Conservation (phyloP, 2,797 vertebrate species). For the Erithacus rubecula region DNA sequence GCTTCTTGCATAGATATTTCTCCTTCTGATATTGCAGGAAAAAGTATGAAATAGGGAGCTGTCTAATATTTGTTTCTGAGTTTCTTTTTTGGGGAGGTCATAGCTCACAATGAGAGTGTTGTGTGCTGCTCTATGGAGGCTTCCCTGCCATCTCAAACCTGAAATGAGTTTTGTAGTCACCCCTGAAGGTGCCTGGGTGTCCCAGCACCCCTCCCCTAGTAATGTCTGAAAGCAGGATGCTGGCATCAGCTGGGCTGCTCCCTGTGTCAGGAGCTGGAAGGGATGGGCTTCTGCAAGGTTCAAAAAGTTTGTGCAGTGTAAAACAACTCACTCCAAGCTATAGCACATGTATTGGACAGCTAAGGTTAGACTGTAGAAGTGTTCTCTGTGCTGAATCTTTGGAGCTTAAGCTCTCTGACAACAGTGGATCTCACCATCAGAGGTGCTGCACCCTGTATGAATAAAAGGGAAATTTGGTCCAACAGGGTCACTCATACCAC, state of each 20-base stretch:
- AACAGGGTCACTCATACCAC: background rate
- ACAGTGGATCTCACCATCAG: background rate
- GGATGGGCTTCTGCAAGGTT: background rate
- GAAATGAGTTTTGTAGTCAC: background rate
- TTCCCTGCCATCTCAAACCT: background rate
- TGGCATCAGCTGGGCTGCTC: background rate
- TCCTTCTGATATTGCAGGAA: background rate
- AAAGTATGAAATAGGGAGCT: background rate
- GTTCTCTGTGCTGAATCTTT: accelerated
- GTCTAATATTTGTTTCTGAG: background rate
- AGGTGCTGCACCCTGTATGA: background rate
- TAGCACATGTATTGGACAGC: accelerated
- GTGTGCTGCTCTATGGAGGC: background rate
- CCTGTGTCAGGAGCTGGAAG: background rate
- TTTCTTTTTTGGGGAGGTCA: background rate
- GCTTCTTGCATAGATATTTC: background rate
- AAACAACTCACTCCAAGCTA: background rate
- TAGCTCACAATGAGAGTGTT: background rate
- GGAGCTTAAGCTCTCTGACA: background rate
- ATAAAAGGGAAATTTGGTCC: background rate
- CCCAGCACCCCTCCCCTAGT: accelerated
- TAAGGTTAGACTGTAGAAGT: accelerated
- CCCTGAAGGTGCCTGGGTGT: background rate
- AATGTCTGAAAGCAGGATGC: accelerated
- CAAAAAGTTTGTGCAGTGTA: background rate